Evolutionary conservation across 2,797 vertebrate species (phyloP).

Genomic region (Chaunax sp.): DNA sequence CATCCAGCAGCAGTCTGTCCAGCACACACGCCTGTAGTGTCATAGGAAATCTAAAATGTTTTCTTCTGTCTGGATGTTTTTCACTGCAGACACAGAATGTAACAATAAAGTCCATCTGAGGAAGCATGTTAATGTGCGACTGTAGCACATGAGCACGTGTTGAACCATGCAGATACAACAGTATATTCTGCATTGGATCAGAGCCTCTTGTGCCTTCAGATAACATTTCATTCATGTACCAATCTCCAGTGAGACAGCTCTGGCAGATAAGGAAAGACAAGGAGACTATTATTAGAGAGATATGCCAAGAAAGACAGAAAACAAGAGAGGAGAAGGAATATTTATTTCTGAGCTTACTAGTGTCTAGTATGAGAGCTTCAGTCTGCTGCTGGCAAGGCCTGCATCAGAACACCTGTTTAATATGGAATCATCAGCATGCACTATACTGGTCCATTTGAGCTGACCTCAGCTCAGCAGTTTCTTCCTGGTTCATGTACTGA

Average conservation of each 20-base stretch:
- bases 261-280: no score
- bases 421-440: constrained; percentile 14
- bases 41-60: background rate
- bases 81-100: background rate
- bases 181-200: no score
- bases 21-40: constrained; percentile 1
- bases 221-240: background rate
- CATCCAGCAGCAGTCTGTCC: constrained; percentile 20
- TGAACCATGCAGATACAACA: no score
- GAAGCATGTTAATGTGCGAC: no score
- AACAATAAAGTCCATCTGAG: no score
- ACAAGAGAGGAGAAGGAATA: background rate
- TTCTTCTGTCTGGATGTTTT: background rate
- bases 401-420: constrained; percentile 24
- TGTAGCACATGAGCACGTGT: no score
- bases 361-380: background rate
- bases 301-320: background rate
- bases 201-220: constrained; percentile 9
- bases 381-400: constrained; percentile 18
- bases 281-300: background rate
- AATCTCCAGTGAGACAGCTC: background rate
- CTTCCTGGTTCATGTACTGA: constrained; percentile 12
- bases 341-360: background rate
- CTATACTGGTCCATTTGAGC: constrained; percentile 25
- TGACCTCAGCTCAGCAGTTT: constrained; percentile 30